Evolutionary conservation across 2,797 vertebrate genomes (phyloP).

Genomic region (Chiloscyllium punctatum): DNA sequence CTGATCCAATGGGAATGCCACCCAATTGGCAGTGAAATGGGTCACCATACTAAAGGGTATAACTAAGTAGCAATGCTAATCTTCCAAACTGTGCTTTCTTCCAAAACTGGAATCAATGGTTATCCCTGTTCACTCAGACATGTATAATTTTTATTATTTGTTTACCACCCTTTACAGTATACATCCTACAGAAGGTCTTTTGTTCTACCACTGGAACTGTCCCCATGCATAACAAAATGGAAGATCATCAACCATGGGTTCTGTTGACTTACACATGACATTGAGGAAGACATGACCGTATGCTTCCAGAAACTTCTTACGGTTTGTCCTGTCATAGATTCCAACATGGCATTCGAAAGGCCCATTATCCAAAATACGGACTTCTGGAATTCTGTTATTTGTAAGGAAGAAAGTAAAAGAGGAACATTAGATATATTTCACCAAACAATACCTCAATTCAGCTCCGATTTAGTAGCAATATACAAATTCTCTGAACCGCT

Average conservation of each 20-base stretch:
- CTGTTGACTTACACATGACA: slow-evolving; percentile 77
- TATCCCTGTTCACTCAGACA: background rate
- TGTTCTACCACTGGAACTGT: background rate
- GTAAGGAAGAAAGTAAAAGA: too few species aligned
- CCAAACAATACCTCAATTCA: too few species aligned
- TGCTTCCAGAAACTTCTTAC: slow-evolving; percentile 81
- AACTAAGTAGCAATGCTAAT: background rate
- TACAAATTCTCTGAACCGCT: background rate
- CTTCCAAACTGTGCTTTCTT: background rate
- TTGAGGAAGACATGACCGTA: slow-evolving; percentile 78
- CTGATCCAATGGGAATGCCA: background rate
- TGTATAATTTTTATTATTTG: too few species aligned
- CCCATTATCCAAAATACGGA: slow-evolving; percentile 81
- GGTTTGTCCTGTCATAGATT: slow-evolving; percentile 75
- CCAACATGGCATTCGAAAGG: slow-evolving; percentile 90
- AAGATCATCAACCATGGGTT: background rate
- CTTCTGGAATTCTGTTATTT: slow-evolving; percentile 75
- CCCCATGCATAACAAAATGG: background rate
- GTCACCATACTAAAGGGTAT: background rate
- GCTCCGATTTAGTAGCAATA: background rate
- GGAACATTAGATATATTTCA: background rate
- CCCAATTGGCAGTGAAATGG: background rate
- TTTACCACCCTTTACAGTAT: background rate
- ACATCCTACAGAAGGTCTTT: background rate
- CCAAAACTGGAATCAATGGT: background rate